phyloP scores from a whole-genome alignment of 2,113 vertebrate species.

The Xenus cinereus region DNA sequence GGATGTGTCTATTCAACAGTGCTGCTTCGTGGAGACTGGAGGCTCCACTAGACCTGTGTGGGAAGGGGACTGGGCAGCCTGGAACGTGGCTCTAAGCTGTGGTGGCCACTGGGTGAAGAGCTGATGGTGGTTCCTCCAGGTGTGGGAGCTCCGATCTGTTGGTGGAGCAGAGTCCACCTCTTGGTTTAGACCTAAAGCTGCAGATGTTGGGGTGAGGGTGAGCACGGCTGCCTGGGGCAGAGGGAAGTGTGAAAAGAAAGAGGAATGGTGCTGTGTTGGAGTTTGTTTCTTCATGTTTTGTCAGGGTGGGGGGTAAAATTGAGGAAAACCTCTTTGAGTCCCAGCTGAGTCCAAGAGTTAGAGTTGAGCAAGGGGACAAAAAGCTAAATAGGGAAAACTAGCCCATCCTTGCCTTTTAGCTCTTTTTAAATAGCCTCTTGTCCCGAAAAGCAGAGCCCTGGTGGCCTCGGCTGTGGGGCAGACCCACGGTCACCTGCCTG shows the following conservation, averaged over 20 bases:
- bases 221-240: background rate
- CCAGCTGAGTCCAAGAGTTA: background rate
- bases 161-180: background rate
- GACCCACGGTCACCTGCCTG: background rate
- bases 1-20: background rate
- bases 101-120: background rate
- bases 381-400: background rate
- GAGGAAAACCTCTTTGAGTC: background rate
- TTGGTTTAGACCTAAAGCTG: background rate
- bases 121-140: background rate
- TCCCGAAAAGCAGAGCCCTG: background rate
- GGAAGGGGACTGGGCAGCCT: background rate
- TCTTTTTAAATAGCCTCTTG: background rate
- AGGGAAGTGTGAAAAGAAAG: background rate
- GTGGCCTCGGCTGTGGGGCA: background rate
- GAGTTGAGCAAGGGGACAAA: background rate
- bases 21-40: accelerated
- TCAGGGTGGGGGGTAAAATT: background rate
- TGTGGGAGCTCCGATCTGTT: background rate
- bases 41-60: background rate
- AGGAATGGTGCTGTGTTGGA: background rate
- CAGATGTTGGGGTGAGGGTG: accelerated
- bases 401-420: background rate
- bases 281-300: background rate
- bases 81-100: accelerated